phyloP scores from a whole-genome alignment of 92 coral and sea anemone genomes.

The Epizoanthus stellaris region DNA sequence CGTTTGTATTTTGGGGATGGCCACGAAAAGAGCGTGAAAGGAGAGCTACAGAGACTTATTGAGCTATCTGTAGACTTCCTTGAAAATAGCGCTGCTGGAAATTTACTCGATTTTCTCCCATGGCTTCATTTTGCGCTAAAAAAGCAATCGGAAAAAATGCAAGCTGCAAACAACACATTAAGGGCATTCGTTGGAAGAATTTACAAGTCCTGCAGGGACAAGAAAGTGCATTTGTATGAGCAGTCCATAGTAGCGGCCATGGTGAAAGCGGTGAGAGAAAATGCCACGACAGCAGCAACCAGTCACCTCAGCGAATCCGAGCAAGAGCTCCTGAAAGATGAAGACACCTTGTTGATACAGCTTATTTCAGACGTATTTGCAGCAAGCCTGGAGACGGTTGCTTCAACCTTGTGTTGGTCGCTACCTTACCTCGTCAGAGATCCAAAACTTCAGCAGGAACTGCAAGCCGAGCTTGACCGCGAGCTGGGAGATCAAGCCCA shows the following conservation, averaged over 20 bases:
- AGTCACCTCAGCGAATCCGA: slow-evolving; percentile 43
- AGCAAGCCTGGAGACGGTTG: slow-evolving; percentile 82
- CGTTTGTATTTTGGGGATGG: slow-evolving; percentile 82
- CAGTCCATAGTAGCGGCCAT: slow-evolving; percentile 53
- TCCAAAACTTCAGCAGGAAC: slow-evolving; percentile 71
- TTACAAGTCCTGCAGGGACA: slow-evolving; percentile 47
- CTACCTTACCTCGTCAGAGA: slow-evolving; percentile 71
- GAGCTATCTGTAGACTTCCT: slow-evolving; percentile 65
- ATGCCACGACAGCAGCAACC: background rate
- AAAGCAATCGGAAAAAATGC: slow-evolving; percentile 54
- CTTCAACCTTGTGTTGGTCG: slow-evolving; percentile 79
- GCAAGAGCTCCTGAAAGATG: slow-evolving; percentile 56
- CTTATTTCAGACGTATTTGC: slow-evolving; percentile 81
- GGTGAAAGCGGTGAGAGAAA: slow-evolving; percentile 52
- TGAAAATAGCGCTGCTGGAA: slow-evolving; percentile 68
- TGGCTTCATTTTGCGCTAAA: slow-evolving; percentile 77
- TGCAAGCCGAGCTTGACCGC: slow-evolving; percentile 76
- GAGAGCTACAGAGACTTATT: slow-evolving; percentile 57
- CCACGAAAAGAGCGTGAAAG: slow-evolving; percentile 50
- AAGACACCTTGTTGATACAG: slow-evolving; percentile 40
- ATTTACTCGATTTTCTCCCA: slow-evolving; percentile 86
- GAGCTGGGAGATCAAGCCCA: slow-evolving; percentile 67
- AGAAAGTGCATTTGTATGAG: slow-evolving; percentile 18
- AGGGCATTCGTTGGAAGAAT: slow-evolving; percentile 61
- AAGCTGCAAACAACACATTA: slow-evolving; percentile 66